A percentile compares a stretch with the other conserved stretches of the same genome.
phyloP scores from a whole-genome alignment of 2,113 vertebrate genomes.

The Epinephelus cyanopodus region DNA sequence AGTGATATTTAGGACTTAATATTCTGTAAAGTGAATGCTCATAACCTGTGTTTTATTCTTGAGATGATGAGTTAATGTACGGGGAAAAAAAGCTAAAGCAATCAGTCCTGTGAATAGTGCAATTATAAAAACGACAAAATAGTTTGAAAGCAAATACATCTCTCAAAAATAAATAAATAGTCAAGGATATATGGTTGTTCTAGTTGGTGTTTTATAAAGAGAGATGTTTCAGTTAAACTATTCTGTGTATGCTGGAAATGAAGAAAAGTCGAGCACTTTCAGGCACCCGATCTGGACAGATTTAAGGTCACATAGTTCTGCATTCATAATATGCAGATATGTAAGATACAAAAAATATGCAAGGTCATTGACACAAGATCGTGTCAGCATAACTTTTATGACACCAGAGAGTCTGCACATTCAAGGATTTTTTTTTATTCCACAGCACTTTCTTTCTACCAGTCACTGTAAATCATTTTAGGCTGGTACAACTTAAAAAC shows the following conservation, averaged over 20 bases:
- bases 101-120: not conserved
- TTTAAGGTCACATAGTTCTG: not conserved
- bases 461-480: not conserved
- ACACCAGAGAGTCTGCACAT: not conserved
- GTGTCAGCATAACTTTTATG: conserved; percentile 30
- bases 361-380: not conserved
- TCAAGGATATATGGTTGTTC: not conserved
- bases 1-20: not conserved
- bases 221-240: not conserved
- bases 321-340: not conserved
- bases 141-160: not conserved
- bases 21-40: not conserved
- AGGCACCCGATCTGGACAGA: not conserved
- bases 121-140: not conserved
- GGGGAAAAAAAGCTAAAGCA: not conserved
- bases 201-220: not conserved
- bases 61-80: not conserved
- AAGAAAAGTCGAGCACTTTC: not conserved
- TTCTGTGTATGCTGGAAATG: not conserved
- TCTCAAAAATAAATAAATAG: not conserved
- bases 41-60: not conserved
- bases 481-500: not conserved
- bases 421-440: not conserved
- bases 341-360: conserved; percentile 9
- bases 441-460: conserved; percentile 3